These are phyloP conservation scores for Elmis aenea DNA, from an alignment of 2,888 invertebrate genomes.

Conservation along the genomic window DNA sequence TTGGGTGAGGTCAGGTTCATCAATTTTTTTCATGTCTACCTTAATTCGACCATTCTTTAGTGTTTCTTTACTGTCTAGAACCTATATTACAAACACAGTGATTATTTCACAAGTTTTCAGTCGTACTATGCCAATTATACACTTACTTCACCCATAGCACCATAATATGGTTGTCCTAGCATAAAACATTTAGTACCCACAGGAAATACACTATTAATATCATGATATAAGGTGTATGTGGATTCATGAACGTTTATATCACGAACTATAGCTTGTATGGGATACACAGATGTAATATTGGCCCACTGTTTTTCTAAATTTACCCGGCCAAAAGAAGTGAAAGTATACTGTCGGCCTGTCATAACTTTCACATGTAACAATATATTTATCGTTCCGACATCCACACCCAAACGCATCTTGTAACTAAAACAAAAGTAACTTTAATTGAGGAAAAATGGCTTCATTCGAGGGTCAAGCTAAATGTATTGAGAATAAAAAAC, in stretches of 20 bases:
- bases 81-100: constrained; percentile 46
- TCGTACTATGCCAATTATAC: constrained; percentile 1
- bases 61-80: constrained; percentile 52
- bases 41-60: constrained; percentile 57
- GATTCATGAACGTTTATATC: constrained; percentile 50
- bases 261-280: constrained; percentile 62
- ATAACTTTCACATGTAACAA: constrained; percentile 69
- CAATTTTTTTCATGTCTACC: constrained; percentile 49
- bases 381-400: constrained; percentile 62
- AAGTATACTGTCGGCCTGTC: constrained; percentile 61
- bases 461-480: too few species aligned
- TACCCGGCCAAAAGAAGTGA: constrained; percentile 57
- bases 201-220: constrained; percentile 63
- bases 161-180: constrained; percentile 75
- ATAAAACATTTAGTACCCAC: constrained; percentile 67
- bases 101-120: background rate
- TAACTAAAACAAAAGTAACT: constrained; percentile 56
- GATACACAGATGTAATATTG: constrained; percentile 56
- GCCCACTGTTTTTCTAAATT: constrained; percentile 72
- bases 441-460: too few species aligned
- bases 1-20: constrained; percentile 51
- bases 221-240: constrained; percentile 42
- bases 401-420: constrained; percentile 70
- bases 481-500: too few species aligned
- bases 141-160: constrained; percentile 68